Evolutionary conservation across 30 jellyfish, hydroid and myxozoan species (phyloP), one percentile per base, ranked within the genome.

Genomic region (Turritopsis rubra): DNA sequence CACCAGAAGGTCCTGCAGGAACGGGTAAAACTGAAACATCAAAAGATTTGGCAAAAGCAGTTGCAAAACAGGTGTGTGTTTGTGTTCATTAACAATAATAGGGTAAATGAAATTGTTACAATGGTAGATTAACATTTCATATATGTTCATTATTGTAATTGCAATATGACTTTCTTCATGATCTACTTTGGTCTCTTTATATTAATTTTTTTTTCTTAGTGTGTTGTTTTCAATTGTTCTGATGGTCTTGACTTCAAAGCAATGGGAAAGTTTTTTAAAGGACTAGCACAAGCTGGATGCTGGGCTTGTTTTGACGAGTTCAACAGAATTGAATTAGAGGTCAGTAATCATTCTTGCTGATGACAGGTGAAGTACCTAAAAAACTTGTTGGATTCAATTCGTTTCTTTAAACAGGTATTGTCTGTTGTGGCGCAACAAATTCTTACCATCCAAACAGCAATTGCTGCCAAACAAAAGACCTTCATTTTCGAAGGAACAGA

Each of bases 1-100:
- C 98, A 17, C 98, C 98, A 0, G 98, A 91, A 74, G 98, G 98
- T 16, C 98, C 98, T 22, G 98, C 98, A 0, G 98, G 98, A 1
- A 91, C 98, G 13, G 98, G 98, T 26, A 91, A 91, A 66, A 91
- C 98, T 0, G 98, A 91, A 66, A 91, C 98, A 70, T 84, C 95
- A 3, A 91, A 91, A 71, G 98, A 91, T 80, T 76, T 91, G 29
- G 98, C 98, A 23, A 91, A 91, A 76, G 98, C 98, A 21, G 98
- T 91, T 25, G 98, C 98, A 21, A 91, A 91, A 52, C 98, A 91
- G 89, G 98, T 91, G 28, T 7, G 74, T 75, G n/a, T 25, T 71
- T 68, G 26, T 75, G n/a, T 25, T 71, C 29, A 7, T 41, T 41
- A 41, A 3, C 5, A 41, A 41, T 41, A n/a, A n/a, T n/a, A n/a